Evolutionary conservation across 2,113 vertebrate species (phyloP).

Genomic region (Dolichallabes microphthalmus): DNA sequence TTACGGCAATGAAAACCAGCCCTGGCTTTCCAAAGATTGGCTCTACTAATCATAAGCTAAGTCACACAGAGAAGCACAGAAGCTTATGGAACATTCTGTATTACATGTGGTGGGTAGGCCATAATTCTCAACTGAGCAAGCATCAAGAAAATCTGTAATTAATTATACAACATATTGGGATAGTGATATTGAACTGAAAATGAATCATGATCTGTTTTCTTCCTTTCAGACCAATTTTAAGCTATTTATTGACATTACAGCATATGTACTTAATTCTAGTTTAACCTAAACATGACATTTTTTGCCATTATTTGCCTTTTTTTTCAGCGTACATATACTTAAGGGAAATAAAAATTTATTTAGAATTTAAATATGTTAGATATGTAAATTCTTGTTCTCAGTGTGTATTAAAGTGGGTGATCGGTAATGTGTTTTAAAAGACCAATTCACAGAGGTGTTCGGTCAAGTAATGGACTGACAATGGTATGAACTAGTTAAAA

Average conservation of each 20-base stretch:
- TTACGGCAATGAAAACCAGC: slow-evolving; percentile 62
- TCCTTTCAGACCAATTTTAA: too few species aligned
- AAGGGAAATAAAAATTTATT: too few species aligned
- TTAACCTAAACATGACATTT: neutral
- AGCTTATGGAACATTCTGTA: neutral
- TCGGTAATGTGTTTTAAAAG: neutral
- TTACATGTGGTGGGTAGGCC: neutral
- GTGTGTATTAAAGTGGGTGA: neutral
- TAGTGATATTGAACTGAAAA: neutral
- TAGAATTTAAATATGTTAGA: too few species aligned
- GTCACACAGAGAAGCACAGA: neutral
- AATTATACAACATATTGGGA: neutral
- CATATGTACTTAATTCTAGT: too few species aligned
- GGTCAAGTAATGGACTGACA: neutral
- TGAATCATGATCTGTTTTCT: neutral
- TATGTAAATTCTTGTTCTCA: too few species aligned
- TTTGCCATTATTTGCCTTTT: neutral
- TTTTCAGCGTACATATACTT: neutral
- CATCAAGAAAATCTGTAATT: neutral
- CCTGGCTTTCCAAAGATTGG: slow-evolving; percentile 55
- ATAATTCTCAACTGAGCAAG: neutral
- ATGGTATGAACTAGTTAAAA: neutral
- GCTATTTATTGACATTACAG: too few species aligned
- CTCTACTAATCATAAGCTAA: neutral
- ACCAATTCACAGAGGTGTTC: neutral